Base-by-base conservation (phyloP, 2,113 vertebrate genomes). In the Leucosticte australis region DNA sequence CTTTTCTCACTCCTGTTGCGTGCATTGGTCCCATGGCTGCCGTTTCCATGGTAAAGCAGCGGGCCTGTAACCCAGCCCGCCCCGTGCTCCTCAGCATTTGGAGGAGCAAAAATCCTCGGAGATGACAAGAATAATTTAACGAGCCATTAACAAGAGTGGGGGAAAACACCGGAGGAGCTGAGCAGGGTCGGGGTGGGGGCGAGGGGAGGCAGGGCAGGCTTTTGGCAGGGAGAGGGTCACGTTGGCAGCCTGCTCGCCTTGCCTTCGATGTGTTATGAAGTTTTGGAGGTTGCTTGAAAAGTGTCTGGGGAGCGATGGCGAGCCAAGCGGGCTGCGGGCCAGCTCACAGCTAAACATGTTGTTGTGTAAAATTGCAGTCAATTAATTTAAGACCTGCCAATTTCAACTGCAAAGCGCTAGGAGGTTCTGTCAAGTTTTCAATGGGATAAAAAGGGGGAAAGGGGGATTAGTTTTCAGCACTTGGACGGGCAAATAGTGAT, bases 351-450 rank as follows among this genome's bases (percentile, higher is more conserved):
- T 95, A 95, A 97, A 96, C 86, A 83, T 97, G 97, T 95, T 96
- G 97, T 93, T 97, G 96, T 97, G 96, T 97, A 97, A 98, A 98
- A 97, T 95, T 96, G 95, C 92, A 98, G 97, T 97, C 94, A 92
- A 98, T 98, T 98, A 97, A 98, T 97, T 97, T 97, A 94, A 96
- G 96, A 96, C 95, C 97, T 98, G 97, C 97, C 97, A 97, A 92
- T 96, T 97, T 96, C 75, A 95, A 93, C 98, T 97, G 97, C 95
- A 94, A 39, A 91, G 88, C 71, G 9, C 92, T 95, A 90, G 92
- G 95, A 97, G 95, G 95, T 95, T 97, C 95, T 94, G 95, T 97
- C 93, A 95, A 96, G 94, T 96, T 95, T 94, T 95, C 96, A 97
- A 49, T 80, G 94, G 96, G 96, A 92, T 97, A 89, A 92, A 95